Base-by-base conservation (phyloP, 2,797 vertebrate genomes). In the Coracias cyanogaster region DNA sequence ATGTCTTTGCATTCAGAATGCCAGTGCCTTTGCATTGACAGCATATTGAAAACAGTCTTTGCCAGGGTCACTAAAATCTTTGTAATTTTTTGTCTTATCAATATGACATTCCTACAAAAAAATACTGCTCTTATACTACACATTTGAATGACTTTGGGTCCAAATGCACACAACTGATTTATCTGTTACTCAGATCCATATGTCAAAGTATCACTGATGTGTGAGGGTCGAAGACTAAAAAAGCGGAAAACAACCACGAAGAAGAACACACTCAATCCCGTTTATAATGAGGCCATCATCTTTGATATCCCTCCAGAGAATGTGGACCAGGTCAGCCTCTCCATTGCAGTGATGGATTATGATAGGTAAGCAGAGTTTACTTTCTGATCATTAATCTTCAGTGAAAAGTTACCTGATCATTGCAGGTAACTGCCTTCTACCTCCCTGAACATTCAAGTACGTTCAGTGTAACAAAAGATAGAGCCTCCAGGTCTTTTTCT, bases 251-350 rank as follows among this genome's bases (percentile, higher is more conserved):
- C 99, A 0, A 99, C 99, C 20, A 99, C 98, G 0, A 99, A 99
- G 98, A 99, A 99, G 96, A 99, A 98, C 97, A 99, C 99, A 0
- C 98, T 99, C 7, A 99, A 99, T 80, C 99, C 99, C 0, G 66
- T 99, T 77, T 99, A 99, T 97, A 99, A 99, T 1, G 99, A 99
- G 98, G 99, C 99, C 93, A 99, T 99, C 94, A 99, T 99, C 97
- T 99, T 99, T 15, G 99, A 99, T 91, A 99, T 99, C 64, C 99
- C 99, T 37, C 99, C 99, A 0, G 99, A 99, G 98, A 99, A 99
- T 2, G 99, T 99, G 97, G 99, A 99, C 91, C 99, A 99, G 97
- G 99, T 99, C 98, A 99, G 99, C 98, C 98, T 99, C 90, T 99
- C 99, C 97, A 99, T 99, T 85, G 98, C 99, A 6, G 99, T 99